Percentiles rank a stretch among this genome's conserved stretches.
Evolutionary conservation across 2,797 vertebrate species (phyloP).

Genomic region (Adelosebastes latens): DNA sequence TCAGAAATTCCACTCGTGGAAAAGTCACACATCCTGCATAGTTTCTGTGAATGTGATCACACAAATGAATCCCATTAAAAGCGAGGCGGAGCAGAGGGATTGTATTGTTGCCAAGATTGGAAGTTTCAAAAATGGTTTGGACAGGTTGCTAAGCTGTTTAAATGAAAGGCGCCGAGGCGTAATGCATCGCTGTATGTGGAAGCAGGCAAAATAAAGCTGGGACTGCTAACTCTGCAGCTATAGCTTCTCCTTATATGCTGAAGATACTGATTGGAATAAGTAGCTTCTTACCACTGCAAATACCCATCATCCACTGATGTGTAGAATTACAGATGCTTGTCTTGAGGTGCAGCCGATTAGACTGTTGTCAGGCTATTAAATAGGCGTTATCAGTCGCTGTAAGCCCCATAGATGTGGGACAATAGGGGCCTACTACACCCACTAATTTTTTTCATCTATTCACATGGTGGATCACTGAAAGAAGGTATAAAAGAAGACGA

Average conservation of each 20-base stretch:
- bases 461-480: too few species aligned
- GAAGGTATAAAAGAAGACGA: too few species aligned
- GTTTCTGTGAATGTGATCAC: slow-evolving; percentile 56
- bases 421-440: too few species aligned
- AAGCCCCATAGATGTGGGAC: too few species aligned
- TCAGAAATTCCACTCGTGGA: slow-evolving; percentile 40
- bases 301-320: neutral
- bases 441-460: too few species aligned
- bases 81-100: slow-evolving; percentile 53
- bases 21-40: slow-evolving; percentile 42
- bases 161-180: slow-evolving; percentile 42
- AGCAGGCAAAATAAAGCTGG: slow-evolving; percentile 36
- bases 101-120: slow-evolving; percentile 45
- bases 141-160: slow-evolving; percentile 62
- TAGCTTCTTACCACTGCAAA: slow-evolving; percentile 1
- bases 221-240: slow-evolving; percentile 22
- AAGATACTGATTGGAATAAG: slow-evolving; percentile 14
- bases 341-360: neutral
- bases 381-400: too few species aligned
- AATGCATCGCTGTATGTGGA: slow-evolving; percentile 24
- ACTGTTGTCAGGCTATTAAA: too few species aligned
- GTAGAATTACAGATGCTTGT: neutral
- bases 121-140: slow-evolving; percentile 40
- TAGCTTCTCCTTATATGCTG: neutral
- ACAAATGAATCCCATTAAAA: slow-evolving; percentile 63